phyloP scores from a whole-genome alignment of 2,113 vertebrate genomes.

The Lophura nycthemera region DNA sequence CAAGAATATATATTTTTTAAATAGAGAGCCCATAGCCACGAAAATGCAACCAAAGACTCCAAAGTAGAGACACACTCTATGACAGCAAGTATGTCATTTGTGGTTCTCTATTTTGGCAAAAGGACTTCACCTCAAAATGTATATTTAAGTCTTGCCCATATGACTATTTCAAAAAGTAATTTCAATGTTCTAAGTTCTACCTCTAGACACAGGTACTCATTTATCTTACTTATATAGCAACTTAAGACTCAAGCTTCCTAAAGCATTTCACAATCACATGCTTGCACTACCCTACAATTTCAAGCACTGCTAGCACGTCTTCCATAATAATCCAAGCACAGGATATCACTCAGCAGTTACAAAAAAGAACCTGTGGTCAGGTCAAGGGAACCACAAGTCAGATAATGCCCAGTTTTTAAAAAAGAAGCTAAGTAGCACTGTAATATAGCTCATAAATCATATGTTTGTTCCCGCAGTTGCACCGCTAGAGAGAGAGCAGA shows the following conservation, averaged over 20 bases:
- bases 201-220: not conserved
- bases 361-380: not conserved
- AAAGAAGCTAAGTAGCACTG: not conserved
- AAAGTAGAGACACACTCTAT: not conserved
- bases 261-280: not conserved
- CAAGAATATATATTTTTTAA: not conserved
- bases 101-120: not conserved
- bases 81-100: not conserved
- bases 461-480: not conserved
- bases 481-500: not conserved
- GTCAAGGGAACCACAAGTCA: not conserved
- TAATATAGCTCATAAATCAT: not conserved
- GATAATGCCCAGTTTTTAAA: not conserved
- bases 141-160: not conserved
- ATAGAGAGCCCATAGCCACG: not conserved
- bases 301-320: not conserved
- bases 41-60: not conserved
- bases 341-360: not conserved
- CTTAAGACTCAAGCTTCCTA: conserved; percentile 3
- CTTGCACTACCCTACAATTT: conserved; percentile 12
- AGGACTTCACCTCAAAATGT: not conserved
- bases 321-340: conserved; percentile 10
- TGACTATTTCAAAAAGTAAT: conserved; percentile 34
- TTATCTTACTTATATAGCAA: conserved; percentile 28
- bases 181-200: not conserved